A percentile compares a stretch with the other conserved stretches of the same genome.
Evolutionary conservation across 2,113 vertebrate species (phyloP).

Genomic region (Ophthalmolycus amberensis): DNA sequence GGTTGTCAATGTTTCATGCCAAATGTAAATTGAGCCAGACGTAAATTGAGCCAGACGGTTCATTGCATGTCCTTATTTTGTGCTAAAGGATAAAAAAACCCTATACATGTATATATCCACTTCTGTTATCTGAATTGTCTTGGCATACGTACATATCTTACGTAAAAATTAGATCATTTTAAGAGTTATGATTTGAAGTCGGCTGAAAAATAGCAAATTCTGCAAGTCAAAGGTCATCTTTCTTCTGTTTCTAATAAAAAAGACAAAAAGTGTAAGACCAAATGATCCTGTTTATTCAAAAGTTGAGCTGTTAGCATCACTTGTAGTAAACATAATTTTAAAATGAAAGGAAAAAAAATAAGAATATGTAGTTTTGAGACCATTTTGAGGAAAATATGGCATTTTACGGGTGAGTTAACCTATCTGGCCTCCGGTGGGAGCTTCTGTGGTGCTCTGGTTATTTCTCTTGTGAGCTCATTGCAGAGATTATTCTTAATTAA

Average conservation of each 20-base stretch:
- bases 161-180: not conserved
- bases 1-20: constrained; percentile 73
- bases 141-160: no score
- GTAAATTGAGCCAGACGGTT: constrained; percentile 49
- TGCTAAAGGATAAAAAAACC: constrained; percentile 2
- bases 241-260: not conserved
- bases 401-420: not conserved
- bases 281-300: not conserved
- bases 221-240: not conserved
- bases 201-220: not conserved
- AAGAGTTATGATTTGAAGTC: not conserved
- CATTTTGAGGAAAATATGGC: no score
- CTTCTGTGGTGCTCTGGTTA: constrained; percentile 2
- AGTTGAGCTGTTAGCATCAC: not conserved
- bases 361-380: no score
- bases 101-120: not conserved
- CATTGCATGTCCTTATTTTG: constrained; percentile 44
- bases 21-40: constrained; percentile 54
- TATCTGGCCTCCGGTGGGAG: constrained; percentile 16
- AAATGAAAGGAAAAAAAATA: no score
- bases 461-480: constrained; percentile 7
- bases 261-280: not conserved
- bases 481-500: constrained; percentile 30
- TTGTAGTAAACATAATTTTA: not conserved
- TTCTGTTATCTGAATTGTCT: no score